A percentile compares a stretch with the other conserved stretches of the same genome.
Evolutionary conservation across 35 echinoderm and acorn worm genomes (phyloP).

Genomic region (Stichopus chloronotus): DNA sequence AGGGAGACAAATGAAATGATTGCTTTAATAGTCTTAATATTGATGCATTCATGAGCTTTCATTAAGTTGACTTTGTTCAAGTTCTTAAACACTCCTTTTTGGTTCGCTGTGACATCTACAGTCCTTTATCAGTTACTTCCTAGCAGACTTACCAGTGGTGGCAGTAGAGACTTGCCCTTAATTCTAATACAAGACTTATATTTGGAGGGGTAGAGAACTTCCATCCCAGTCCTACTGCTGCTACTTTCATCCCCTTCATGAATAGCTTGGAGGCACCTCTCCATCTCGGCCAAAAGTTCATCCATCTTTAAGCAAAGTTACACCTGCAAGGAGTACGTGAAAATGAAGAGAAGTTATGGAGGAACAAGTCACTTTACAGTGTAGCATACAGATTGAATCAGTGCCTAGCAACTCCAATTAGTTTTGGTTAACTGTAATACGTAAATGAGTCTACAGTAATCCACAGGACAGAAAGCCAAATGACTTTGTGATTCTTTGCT

Average conservation of each 20-base stretch:
- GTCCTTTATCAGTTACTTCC: too few species aligned
- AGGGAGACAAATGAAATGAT: too few species aligned
- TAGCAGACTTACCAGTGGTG: slow-evolving; percentile 36
- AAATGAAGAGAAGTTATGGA: not conserved
- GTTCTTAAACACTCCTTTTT: too few species aligned
- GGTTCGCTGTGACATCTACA: too few species aligned
- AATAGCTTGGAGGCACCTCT: slow-evolving; percentile 14
- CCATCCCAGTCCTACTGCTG: not conserved
- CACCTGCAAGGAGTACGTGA: too few species aligned
- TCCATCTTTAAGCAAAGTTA: slow-evolving; percentile 11
- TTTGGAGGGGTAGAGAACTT: not conserved
- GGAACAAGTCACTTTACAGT: not conserved
- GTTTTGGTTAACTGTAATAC: not conserved
- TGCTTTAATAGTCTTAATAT: too few species aligned
- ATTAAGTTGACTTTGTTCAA: too few species aligned
- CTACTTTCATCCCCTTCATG: not conserved
- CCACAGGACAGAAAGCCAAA: not conserved
- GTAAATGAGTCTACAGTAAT: not conserved
- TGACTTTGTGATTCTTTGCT: too few species aligned
- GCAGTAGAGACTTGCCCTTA: slow-evolving; percentile 2
- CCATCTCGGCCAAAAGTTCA: slow-evolving; percentile 23
- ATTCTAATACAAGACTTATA: slow-evolving; percentile 46
- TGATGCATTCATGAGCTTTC: too few species aligned
- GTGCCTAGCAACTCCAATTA: not conserved
- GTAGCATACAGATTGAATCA: not conserved